phyloP scores from a whole-genome alignment of 2,888 invertebrate species.

The Agrotis puta region DNA sequence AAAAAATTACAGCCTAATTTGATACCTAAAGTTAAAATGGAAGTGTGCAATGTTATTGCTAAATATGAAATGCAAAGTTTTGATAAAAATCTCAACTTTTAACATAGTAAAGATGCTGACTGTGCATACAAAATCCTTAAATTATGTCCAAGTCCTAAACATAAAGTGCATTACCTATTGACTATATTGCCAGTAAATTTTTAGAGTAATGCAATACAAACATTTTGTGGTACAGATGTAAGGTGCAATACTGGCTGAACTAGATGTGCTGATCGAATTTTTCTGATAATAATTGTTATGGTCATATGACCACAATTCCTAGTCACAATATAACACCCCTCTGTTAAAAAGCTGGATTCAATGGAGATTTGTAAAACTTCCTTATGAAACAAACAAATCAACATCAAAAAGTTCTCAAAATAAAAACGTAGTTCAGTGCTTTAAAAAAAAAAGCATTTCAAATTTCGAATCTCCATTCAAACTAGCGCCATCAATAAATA shows the following conservation, averaged over 20 bases:
- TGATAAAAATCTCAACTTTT: constrained; percentile 75
- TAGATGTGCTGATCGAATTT: constrained; percentile 7
- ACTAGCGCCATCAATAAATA: constrained; percentile 41
- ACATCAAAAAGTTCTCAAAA: not conserved
- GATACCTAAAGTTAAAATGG: constrained; percentile 89
- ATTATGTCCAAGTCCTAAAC: constrained; percentile 11
- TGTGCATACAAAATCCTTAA: constrained; percentile 12
- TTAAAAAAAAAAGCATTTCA: constrained; percentile 6
- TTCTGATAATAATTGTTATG: constrained; percentile 17
- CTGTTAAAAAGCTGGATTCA: constrained; percentile 24
- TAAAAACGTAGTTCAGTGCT: not conserved
- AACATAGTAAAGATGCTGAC: not conserved
- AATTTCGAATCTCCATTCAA: constrained; percentile 43
- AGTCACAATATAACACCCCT: constrained; percentile 45
- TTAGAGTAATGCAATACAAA: constrained; percentile 45
- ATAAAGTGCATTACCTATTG: constrained; percentile 15
- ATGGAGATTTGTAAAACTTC: constrained; percentile 33
- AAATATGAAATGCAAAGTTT: constrained; percentile 90
- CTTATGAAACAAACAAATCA: not conserved
- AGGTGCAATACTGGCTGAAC: constrained; percentile 8
- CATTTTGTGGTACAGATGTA: constrained; percentile 16
- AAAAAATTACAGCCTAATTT: constrained; percentile 88
- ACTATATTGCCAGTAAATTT: not conserved
- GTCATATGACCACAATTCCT: constrained; percentile 26
- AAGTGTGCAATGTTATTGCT: constrained; percentile 88